Conservation (phyloP, 2,888 invertebrate species). For the Belgica antarctica region DNA sequence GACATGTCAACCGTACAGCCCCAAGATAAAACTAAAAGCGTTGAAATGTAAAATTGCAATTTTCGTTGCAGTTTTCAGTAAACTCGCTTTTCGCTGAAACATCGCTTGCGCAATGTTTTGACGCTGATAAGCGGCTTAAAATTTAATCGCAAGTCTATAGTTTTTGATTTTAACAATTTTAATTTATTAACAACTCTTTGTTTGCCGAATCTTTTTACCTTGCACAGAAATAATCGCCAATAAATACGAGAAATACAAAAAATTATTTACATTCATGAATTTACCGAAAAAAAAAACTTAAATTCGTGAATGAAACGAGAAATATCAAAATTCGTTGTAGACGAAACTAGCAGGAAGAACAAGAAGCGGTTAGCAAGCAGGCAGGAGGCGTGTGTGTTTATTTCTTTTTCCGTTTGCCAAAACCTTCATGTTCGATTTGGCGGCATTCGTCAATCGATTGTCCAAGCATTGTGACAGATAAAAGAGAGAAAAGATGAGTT, state of each 20-base stretch:
- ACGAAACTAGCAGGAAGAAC: background rate
- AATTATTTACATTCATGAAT: slow-evolving; percentile 15
- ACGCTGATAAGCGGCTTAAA: background rate
- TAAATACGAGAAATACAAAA: background rate
- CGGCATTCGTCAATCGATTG: slow-evolving; percentile 19
- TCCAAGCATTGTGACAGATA: slow-evolving; percentile 28
- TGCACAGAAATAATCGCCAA: background rate
- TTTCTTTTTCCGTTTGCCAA: slow-evolving; percentile 29
- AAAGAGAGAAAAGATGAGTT: background rate
- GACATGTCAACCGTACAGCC: too few species aligned
- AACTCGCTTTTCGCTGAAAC: background rate
- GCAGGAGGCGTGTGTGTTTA: slow-evolving; percentile 31
- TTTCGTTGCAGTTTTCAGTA: too few species aligned
- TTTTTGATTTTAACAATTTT: too few species aligned
- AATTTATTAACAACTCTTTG: slow-evolving; percentile 5
- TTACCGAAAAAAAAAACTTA: too few species aligned
- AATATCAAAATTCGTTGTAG: background rate
- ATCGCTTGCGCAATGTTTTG: background rate
- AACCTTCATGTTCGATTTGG: slow-evolving; percentile 33
- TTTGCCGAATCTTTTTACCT: background rate
- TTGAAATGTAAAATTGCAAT: background rate
- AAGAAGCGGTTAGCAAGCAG: background rate
- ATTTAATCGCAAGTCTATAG: too few species aligned
- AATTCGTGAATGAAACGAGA: slow-evolving; percentile 9
- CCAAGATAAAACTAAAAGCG: too few species aligned